phyloP scores from a whole-genome alignment of 35 echinoderm and acorn worm species.

The Eucidaris tribuloides region DNA sequence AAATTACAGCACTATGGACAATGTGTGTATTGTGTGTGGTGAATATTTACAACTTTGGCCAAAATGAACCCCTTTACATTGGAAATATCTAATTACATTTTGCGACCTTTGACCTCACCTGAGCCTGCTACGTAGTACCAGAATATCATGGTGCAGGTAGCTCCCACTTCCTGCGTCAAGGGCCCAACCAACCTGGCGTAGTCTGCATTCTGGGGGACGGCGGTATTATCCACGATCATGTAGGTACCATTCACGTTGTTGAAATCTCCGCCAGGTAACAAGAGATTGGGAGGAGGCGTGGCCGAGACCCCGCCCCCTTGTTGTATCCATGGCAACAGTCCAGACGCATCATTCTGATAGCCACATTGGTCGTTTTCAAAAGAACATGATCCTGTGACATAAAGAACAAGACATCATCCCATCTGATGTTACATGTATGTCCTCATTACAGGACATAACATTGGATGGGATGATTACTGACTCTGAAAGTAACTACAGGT shows the following conservation, averaged over 20 bases:
- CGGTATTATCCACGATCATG: constrained; percentile 23
- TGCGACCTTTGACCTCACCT: constrained; percentile 10
- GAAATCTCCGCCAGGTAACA: not conserved
- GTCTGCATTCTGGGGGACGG: not conserved
- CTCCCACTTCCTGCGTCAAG: constrained; percentile 14
- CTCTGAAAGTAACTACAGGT: too few species aligned
- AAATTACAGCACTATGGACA: not conserved
- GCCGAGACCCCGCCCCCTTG: too few species aligned
- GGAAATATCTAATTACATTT: not conserved
- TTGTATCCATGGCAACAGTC: constrained; percentile 28
- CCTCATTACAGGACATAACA: too few species aligned
- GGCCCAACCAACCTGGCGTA: constrained; percentile 12
- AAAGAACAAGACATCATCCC: too few species aligned
- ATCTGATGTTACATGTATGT: too few species aligned
- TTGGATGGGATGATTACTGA: too few species aligned
- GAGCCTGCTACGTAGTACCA: constrained; percentile 47
- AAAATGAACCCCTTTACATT: too few species aligned
- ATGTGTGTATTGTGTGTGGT: not conserved
- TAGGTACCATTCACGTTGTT: not conserved
- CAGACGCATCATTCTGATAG: not conserved
- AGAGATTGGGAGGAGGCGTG: not conserved
- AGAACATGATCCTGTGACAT: constrained; percentile 1
- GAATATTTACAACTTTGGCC: not conserved
- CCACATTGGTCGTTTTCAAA: constrained; percentile 55
- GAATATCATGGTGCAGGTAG: constrained; percentile 26